Evolutionary conservation across 2,113 vertebrate genomes (phyloP).

Genomic region (Chloroceryle aenea): DNA sequence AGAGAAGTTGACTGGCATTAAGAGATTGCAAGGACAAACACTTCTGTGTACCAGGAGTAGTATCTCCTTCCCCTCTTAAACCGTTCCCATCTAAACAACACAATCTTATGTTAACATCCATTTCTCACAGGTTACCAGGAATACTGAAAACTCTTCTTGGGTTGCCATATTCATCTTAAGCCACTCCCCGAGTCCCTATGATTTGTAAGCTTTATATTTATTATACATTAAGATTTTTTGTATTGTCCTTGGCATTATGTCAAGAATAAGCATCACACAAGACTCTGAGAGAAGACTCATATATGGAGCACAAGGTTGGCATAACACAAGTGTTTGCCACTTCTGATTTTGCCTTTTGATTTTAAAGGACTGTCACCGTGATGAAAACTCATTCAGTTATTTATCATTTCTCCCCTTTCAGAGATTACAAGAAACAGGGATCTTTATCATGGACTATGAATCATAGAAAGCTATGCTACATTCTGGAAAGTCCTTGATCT

Average conservation of each 20-base stretch:
- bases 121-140: not conserved
- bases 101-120: not conserved
- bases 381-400: not conserved
- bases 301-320: not conserved
- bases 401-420: not conserved
- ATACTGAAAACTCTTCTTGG: not conserved
- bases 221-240: not conserved
- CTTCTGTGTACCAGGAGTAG: not conserved
- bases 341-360: not conserved
- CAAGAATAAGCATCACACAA: not conserved
- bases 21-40: not conserved
- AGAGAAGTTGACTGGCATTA: not conserved
- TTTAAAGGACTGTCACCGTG: not conserved
- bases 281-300: not conserved
- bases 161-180: not conserved
- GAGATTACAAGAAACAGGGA: not conserved
- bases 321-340: not conserved
- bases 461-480: not conserved
- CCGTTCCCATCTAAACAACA: not conserved
- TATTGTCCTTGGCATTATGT: not conserved
- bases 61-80: not conserved
- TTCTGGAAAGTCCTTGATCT: constrained; percentile 18
- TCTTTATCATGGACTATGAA: not conserved
- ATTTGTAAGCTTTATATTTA: not conserved
- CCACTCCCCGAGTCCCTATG: not conserved